Evolutionary conservation across 2,797 vertebrate species (phyloP).

Genomic region (Channallabes apus): DNA sequence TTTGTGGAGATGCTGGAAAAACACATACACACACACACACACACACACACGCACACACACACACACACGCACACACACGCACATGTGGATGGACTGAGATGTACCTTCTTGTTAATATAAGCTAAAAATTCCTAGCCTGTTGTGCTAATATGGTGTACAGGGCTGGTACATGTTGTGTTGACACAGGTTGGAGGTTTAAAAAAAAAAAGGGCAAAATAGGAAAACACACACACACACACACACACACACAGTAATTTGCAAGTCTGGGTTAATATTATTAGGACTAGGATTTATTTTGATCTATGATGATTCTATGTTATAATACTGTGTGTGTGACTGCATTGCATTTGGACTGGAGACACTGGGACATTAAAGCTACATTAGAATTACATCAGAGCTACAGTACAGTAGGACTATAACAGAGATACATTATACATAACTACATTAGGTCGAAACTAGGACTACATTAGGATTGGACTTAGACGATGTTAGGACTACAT

Average conservation of each 20-base stretch:
- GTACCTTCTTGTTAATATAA: conserved; percentile 20
- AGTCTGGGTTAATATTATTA: neutral
- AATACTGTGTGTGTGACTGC: neutral
- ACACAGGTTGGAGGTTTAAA: conserved; percentile 5
- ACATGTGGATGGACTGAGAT: neutral
- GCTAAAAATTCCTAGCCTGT: conserved; percentile 6
- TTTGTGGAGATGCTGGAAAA: conserved; percentile 34
- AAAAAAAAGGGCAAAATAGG: neutral
- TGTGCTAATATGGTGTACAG: conserved; percentile 8
- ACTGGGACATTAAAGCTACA: neutral
- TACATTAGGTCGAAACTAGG: neutral
- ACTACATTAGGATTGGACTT: neutral
- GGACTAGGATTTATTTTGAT: neutral
- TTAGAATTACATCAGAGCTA: neutral
- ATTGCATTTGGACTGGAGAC: no score
- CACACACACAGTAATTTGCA: conserved; percentile 18
- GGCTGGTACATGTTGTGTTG: neutral
- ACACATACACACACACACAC: no score
- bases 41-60: no score
- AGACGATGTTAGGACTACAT: neutral
- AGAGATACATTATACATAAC: neutral
- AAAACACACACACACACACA: neutral
- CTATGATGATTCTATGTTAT: neutral
- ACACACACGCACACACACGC: neutral
- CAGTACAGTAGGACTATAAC: neutral